phyloP scores from a whole-genome alignment of 2,797 vertebrate genomes.

The Protonibea diacanthus region DNA sequence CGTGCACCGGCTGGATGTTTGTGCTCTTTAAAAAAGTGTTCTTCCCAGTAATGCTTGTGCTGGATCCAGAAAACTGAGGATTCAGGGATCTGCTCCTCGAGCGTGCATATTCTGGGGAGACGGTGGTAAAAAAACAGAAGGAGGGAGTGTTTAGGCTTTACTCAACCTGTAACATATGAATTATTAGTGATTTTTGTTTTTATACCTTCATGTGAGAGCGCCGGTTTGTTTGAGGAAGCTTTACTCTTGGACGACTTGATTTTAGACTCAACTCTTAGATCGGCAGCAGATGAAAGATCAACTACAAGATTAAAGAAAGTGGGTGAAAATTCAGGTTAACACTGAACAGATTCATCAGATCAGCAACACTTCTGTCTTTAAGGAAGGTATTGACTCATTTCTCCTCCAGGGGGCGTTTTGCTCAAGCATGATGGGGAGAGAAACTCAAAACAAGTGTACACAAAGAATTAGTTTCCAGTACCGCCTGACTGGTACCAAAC shows the following conservation, averaged over 20 bases:
- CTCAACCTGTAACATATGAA: too few relatives aligned
- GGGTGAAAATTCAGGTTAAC: neutral
- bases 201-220: slow-evolving; percentile 71
- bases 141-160: neutral
- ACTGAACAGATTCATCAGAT: neutral
- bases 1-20: slow-evolving; percentile 86
- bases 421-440: neutral
- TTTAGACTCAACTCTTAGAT: slow-evolving; percentile 81
- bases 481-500: neutral
- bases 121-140: neutral
- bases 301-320: slow-evolving; percentile 58
- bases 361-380: neutral
- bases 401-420: slow-evolving; percentile 14
- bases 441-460: neutral
- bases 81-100: slow-evolving; percentile 86
- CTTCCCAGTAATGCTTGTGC: slow-evolving; percentile 71
- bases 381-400: neutral
- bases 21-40: slow-evolving; percentile 76
- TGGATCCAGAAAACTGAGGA: slow-evolving; percentile 69
- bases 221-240: slow-evolving; percentile 55
- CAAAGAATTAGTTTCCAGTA: neutral
- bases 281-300: slow-evolving; percentile 75
- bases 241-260: slow-evolving; percentile 76
- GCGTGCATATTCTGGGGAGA: slow-evolving; percentile 82
- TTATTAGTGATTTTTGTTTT: neutral